Percentiles rank a stretch among this genome's conserved stretches.
Conservation (phyloP, 1,140 invertebrate genomes). For the Drosophila quadrilineata region DNA sequence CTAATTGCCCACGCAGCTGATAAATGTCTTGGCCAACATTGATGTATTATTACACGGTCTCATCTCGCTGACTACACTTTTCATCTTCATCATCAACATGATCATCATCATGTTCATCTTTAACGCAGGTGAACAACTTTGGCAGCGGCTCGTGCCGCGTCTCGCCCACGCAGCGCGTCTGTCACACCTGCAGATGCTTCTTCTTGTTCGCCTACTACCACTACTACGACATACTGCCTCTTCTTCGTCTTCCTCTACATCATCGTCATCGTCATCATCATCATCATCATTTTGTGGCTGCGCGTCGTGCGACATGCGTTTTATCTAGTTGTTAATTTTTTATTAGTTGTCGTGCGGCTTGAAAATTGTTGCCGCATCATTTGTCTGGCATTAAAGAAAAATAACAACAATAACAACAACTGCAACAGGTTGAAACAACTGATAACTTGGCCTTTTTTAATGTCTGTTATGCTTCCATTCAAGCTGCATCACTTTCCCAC, state of each 20-base stretch:
- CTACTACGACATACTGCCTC: too few species aligned
- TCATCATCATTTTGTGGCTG: too few species aligned
- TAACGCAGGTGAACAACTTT: constrained; percentile 34
- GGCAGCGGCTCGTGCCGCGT: constrained; percentile 30
- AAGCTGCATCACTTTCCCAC: neutral
- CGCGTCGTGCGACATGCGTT: constrained; percentile 41
- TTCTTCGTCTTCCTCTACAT: constrained; percentile 8
- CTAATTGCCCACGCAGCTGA: constrained; percentile 37
- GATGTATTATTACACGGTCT: constrained; percentile 33
- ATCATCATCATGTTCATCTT: too few species aligned
- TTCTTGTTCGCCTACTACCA: too few species aligned
- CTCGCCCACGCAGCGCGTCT: constrained; percentile 29
- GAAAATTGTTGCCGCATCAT: constrained; percentile 45
- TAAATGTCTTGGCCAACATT: constrained; percentile 35
- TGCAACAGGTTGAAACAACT: too few species aligned
- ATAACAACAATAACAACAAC: too few species aligned
- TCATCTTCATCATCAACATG: too few species aligned
- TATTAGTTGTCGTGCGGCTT: constrained; percentile 50
- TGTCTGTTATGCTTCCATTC: constrained; percentile 21
- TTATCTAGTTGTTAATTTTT: constrained; percentile 63
- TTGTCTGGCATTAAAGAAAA: constrained; percentile 55
- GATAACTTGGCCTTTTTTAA: constrained; percentile 49
- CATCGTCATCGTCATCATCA: too few species aligned
- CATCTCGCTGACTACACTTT: too few species aligned
- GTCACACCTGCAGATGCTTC: neutral